These are phyloP conservation scores for Actinia tenebrosa DNA, from an alignment of 64 coral and sea anemone genomes.

Conservation along the genomic window DNA sequence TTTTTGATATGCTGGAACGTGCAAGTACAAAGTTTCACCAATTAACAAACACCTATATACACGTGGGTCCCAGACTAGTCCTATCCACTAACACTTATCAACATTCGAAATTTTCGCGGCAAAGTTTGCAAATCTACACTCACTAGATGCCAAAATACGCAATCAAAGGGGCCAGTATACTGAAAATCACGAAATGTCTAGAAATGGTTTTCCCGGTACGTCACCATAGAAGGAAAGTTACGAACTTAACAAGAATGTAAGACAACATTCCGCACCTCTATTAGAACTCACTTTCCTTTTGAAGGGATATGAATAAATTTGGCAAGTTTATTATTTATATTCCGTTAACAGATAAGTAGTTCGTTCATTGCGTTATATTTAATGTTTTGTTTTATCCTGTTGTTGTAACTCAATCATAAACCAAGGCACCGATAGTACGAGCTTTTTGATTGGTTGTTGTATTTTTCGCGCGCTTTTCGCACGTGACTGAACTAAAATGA, in stretches of 20 bases:
- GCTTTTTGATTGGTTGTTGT: slow-evolving; percentile 21
- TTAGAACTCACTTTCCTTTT: background rate
- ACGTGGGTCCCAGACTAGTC: slow-evolving; percentile 66
- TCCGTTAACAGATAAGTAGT: background rate
- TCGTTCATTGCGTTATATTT: slow-evolving; percentile 17
- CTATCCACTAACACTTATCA: background rate
- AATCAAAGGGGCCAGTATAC: slow-evolving; percentile 12
- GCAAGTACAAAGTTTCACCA: slow-evolving; percentile 66
- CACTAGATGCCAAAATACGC: background rate
- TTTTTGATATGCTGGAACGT: slow-evolving; percentile 71
- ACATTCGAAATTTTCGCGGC: slow-evolving; percentile 26
- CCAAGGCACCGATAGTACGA: slow-evolving; percentile 7
- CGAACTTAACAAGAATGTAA: background rate
- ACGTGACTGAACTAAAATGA: background rate
- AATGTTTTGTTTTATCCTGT: background rate
- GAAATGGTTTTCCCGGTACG: background rate
- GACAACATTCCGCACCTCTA: background rate
- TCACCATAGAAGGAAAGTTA: background rate
- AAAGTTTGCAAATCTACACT: background rate
- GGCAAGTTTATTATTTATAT: background rate
- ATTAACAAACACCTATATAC: slow-evolving; percentile 58
- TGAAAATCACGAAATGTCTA: slow-evolving; percentile 21
- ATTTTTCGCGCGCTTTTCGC: slow-evolving; percentile 19
- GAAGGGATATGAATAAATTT: background rate
- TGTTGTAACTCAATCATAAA: slow-evolving; percentile 3